Evolutionary conservation across 2,797 vertebrate genomes (phyloP).

Genomic region (Naso thynnoides): DNA sequence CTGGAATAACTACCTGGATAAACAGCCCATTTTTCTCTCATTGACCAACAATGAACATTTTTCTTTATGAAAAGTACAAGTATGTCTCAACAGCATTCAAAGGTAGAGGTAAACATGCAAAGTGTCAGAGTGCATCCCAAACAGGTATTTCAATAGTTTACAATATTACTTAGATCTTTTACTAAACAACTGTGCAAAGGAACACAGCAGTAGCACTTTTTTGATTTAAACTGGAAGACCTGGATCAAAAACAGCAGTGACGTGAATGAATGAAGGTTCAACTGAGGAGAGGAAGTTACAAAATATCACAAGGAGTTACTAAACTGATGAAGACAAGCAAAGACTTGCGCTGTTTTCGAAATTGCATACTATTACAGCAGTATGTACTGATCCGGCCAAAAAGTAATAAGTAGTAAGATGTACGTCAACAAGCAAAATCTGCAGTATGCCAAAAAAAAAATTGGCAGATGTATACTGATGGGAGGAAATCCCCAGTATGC

Average conservation of each 20-base stretch:
- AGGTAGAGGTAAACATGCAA: slow-evolving; percentile 62
- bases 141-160: slow-evolving; percentile 23
- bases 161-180: slow-evolving; percentile 12
- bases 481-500: too few relatives aligned
- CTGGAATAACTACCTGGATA: neutral
- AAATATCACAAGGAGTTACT: neutral
- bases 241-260: slow-evolving; percentile 43
- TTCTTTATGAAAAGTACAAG: slow-evolving; percentile 41
- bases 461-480: too few relatives aligned
- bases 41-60: neutral
- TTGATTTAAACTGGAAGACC: slow-evolving; percentile 70
- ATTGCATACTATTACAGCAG: too few relatives aligned
- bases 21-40: slow-evolving; percentile 11
- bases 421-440: too few relatives aligned
- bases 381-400: too few relatives aligned
- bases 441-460: too few relatives aligned
- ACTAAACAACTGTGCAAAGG: slow-evolving; percentile 25
- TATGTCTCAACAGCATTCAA: slow-evolving; percentile 38
- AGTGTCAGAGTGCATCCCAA: slow-evolving; percentile 62
- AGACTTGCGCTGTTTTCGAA: too few relatives aligned
- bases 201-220: slow-evolving; percentile 59
- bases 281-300: neutral
- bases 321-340: neutral
- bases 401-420: too few relatives aligned
- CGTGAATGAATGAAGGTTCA: slow-evolving; percentile 2